Base-by-base conservation (phyloP, 2,888 invertebrate species). In the Diloba caeruleocephala region DNA sequence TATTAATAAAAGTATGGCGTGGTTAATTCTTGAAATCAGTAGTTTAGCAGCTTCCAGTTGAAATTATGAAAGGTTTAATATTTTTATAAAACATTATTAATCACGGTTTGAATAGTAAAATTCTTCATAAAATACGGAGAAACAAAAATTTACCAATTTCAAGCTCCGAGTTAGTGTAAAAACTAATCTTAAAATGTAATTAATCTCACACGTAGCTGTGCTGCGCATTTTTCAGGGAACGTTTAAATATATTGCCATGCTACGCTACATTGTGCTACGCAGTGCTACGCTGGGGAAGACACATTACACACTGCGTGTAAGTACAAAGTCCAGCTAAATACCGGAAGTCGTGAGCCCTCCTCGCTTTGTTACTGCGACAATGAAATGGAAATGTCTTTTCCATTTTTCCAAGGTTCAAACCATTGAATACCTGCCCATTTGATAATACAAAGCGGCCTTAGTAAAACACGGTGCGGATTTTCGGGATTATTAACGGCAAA, bases 321-420 rank as follows among this genome's bases (percentile, higher is more conserved):
- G 71, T 67, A 76, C 71, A 76, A 72, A 85, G 87, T 86, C 86
- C 84, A 67, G 82, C 81, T 85, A 87, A 88, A 86, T 81, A 79
- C 82, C 84, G 86, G 86, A 87, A 85, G 82, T 77, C 71, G 80
- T 68, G 78, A 82, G 84, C 78, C 74, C 83, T 81, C 81, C 74
- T 79, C 68, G 79, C 84, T 82, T 88, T 87, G 88, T 88, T 85
- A 82, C 81, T 74, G 75, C 72, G 78, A 87, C 85, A 87, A 81
- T 85, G 74, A 79, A 79, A 79, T 76, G 82, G 82, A 85, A 85
- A 84, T 82, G 81, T 83, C 83, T 85, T 61, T 83, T 79, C 82
- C 79, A 82, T 81, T 82, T 82, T 81, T 78, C 78, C 77, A 71
- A 77, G 64, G 51, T 76, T 81, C 77, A 68, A 74, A 66, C 71